These are phyloP conservation scores for Drosophila asahinai DNA, from an alignment of 1,140 invertebrate species.

Conservation along the genomic window DNA sequence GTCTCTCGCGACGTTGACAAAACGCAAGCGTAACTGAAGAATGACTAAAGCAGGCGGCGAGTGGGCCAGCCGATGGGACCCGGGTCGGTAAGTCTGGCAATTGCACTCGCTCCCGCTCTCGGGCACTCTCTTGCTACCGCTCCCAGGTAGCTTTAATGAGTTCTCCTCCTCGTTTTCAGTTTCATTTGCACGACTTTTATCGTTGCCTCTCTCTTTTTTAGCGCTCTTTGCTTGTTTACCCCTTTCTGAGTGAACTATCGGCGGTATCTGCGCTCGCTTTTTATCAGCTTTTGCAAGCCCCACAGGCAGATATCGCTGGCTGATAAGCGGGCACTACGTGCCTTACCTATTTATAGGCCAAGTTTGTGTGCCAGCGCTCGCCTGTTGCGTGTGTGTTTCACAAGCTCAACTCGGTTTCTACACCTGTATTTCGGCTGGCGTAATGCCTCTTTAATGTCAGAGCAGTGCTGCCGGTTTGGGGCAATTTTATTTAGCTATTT, in stretches of 20 bases:
- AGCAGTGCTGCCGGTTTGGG: not conserved
- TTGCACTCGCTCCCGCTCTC: slow-evolving; percentile 49
- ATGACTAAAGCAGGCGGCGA: slow-evolving; percentile 77
- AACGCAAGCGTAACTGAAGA: slow-evolving; percentile 81
- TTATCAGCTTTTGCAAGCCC: slow-evolving; percentile 79
- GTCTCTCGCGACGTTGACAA: slow-evolving; percentile 78
- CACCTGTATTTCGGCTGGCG: slow-evolving; percentile 34
- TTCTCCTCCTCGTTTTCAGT: slow-evolving; percentile 26
- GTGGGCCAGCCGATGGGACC: slow-evolving; percentile 67
- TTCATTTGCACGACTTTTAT: slow-evolving; percentile 34
- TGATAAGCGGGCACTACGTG: slow-evolving; percentile 58
- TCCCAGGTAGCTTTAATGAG: slow-evolving; percentile 48
- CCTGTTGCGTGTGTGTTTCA: slow-evolving; percentile 66
- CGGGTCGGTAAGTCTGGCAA: slow-evolving; percentile 50
- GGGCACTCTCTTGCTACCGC: slow-evolving; percentile 1
- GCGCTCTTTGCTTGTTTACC: slow-evolving; percentile 28
- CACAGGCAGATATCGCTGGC: slow-evolving; percentile 50
- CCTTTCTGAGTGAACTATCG: slow-evolving; percentile 29
- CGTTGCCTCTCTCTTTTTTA: slow-evolving; percentile 1
- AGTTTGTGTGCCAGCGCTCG: slow-evolving; percentile 50
- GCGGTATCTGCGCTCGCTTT: slow-evolving; percentile 19
- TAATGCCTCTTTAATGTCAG: slow-evolving; percentile 70
- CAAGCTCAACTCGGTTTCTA: slow-evolving; percentile 30
- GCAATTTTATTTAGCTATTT: too few relatives aligned
- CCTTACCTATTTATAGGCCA: slow-evolving; percentile 65